phyloP scores from a whole-genome alignment of 2,797 vertebrate species.

The Dallia pectoralis region DNA sequence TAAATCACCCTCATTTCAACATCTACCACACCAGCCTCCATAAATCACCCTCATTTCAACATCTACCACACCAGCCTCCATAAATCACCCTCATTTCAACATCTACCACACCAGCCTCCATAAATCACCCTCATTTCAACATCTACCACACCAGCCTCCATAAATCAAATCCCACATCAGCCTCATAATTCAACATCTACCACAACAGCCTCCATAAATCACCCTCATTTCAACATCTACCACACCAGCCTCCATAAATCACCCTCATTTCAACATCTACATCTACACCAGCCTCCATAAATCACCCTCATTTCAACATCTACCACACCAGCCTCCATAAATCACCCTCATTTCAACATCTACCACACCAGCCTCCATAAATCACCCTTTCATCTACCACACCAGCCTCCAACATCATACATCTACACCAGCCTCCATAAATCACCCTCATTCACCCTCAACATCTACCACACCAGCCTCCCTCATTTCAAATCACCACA shows the following conservation, averaged over 20 bases:
- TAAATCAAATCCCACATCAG: neutral
- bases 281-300: neutral
- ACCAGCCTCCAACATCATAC: neutral
- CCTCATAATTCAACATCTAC: neutral
- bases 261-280: neutral
- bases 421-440: no score
- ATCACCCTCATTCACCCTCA: neutral
- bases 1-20: neutral
- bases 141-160: neutral
- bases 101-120: neutral
- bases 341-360: neutral
- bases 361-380: neutral
- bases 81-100: neutral
- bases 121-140: neutral
- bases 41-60: neutral
- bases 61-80: neutral
- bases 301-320: neutral
- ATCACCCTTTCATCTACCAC: neutral
- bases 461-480: neutral
- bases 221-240: neutral
- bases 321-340: neutral
- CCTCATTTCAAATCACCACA: no score
- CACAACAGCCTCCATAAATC: neutral
- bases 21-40: neutral
- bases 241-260: neutral